phyloP scores from a whole-genome alignment of 2,888 invertebrate species.

The Meandrusa payeni region DNA sequence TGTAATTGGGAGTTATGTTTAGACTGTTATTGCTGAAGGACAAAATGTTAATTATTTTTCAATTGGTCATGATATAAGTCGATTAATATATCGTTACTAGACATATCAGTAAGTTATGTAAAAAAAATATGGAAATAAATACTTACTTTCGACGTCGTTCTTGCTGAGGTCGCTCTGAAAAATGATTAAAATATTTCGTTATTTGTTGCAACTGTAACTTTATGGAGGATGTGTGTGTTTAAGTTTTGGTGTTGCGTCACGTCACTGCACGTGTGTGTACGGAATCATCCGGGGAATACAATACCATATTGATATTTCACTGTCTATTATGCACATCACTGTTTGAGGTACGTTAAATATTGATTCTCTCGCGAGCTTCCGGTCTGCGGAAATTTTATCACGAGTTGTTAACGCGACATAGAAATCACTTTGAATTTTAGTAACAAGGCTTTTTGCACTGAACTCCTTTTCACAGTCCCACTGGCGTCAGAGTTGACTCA shows the following conservation, averaged over 20 bases:
- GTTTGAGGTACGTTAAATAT: constrained; percentile 36
- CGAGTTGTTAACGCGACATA: constrained; percentile 47
- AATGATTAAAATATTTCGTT: constrained; percentile 72
- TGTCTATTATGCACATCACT: constrained; percentile 61
- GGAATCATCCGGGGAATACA: constrained; percentile 38
- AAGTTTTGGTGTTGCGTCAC: constrained; percentile 50
- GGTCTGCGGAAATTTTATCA: constrained; percentile 64
- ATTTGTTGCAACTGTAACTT: constrained; percentile 45
- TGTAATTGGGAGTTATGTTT: no score
- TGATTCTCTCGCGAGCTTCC: constrained; percentile 55
- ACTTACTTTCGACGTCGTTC: constrained; percentile 95
- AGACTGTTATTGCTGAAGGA: no score
- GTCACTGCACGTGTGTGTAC: constrained; percentile 48
- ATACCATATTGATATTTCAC: constrained; percentile 57
- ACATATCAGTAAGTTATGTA: no score
- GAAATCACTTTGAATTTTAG: constrained; percentile 52
- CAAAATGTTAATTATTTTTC: no score
- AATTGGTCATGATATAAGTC: no score
- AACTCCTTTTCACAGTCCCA: constrained; percentile 72
- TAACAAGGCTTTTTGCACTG: constrained; percentile 65
- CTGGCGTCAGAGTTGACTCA: constrained; percentile 77
- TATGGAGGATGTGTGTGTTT: constrained; percentile 52
- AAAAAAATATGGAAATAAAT: constrained; percentile 13
- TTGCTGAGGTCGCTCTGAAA: constrained; percentile 93
- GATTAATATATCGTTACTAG: no score